Evolutionary conservation across 1,140 invertebrate species (phyloP).

Genomic region (Pristionchus pacificus): DNA sequence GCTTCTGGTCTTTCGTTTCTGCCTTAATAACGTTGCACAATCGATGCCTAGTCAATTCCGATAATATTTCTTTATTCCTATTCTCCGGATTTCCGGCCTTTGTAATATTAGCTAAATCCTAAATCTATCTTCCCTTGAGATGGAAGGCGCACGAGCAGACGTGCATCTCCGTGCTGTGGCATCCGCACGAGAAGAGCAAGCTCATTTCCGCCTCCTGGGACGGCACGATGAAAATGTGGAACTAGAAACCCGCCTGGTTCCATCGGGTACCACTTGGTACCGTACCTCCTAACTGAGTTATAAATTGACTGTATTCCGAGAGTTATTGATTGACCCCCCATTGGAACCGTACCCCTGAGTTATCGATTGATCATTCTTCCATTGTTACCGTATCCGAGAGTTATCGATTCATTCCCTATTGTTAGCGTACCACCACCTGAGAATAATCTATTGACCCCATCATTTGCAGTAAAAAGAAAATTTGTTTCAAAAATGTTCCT

Average conservation of each 20-base stretch:
- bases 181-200: slow-evolving; percentile 96
- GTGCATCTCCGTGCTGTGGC: slow-evolving; percentile 89
- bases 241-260: slow-evolving; percentile 63
- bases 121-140: slow-evolving; percentile 5
- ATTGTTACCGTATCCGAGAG: neutral
- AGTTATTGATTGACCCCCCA: neutral
- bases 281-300: slow-evolving; percentile 1
- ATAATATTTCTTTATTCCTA: neutral
- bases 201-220: slow-evolving; percentile 96
- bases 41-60: no score
- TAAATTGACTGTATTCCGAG: neutral
- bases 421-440: no score
- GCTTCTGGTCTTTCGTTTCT: no score
- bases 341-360: slow-evolving; percentile 3
- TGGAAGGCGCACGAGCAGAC: slow-evolving; percentile 92
- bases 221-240: slow-evolving; percentile 96
- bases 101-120: no score
- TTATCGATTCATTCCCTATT: neutral
- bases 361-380: slow-evolving; percentile 3
- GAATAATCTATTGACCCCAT: no score
- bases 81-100: neutral
- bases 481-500: no score
- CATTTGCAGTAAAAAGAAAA: no score
- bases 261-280: neutral
- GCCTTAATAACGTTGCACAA: no score